Conservation (phyloP, 1,140 invertebrate species). For the Dinothrombium tinctorium region DNA sequence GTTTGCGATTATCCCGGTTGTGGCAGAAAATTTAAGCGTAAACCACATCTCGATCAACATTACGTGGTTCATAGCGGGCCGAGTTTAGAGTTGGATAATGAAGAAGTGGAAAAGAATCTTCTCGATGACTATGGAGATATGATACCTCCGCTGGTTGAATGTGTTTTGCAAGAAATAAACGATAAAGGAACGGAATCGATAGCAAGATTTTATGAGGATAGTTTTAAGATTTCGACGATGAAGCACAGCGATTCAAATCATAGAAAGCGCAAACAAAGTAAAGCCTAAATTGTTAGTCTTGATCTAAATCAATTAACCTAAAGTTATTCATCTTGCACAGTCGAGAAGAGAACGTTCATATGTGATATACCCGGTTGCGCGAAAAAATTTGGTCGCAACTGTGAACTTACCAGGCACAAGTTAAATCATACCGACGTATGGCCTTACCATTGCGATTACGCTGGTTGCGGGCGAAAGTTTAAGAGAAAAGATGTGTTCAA, state of each 20-base stretch:
- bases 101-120: not conserved
- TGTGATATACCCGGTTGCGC: not conserved
- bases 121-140: not conserved
- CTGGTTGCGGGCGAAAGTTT: not conserved
- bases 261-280: not conserved
- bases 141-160: not conserved
- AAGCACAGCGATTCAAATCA: too few relatives aligned
- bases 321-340: not conserved
- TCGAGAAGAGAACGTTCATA: not conserved
- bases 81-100: not conserved
- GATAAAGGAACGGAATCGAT: too few relatives aligned
- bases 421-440: constrained; percentile 1
- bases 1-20: constrained; percentile 3
- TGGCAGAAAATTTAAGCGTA: not conserved
- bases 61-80: not conserved
- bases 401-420: not conserved
- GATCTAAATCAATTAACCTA: not conserved
- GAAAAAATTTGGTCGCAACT: not conserved
- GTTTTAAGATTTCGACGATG: too few relatives aligned
- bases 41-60: not conserved
- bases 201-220: too few relatives aligned
- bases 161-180: not conserved
- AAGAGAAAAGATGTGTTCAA: not conserved
- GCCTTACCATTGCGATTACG: not conserved
- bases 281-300: not conserved